Conservation (phyloP, 2,797 vertebrate species). For the Mormyrus hasselquistii region DNA sequence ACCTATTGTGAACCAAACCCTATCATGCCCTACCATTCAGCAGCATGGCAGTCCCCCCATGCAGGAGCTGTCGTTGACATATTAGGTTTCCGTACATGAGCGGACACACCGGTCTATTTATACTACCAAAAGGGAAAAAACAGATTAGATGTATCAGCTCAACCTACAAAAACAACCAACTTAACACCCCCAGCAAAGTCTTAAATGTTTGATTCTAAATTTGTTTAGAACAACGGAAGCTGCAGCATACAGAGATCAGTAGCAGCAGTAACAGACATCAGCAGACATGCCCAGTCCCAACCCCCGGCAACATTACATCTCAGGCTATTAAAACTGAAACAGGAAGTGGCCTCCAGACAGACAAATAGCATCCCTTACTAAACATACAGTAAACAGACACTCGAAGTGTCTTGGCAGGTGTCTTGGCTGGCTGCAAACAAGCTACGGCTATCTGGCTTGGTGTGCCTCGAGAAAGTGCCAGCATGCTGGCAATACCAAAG, state of each 20-base stretch:
- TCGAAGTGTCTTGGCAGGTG: background rate
- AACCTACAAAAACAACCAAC: conserved; percentile 20
- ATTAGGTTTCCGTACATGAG: conserved; percentile 22
- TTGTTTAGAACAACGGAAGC: background rate
- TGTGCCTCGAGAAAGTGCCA: background rate
- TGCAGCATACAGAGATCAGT: background rate
- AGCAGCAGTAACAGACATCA: background rate
- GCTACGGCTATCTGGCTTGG: background rate
- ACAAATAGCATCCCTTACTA: background rate
- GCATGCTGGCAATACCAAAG: background rate
- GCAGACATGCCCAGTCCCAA: background rate
- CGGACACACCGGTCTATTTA: conserved; percentile 9
- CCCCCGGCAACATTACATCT: background rate
- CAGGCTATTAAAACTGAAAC: background rate
- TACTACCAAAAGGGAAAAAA: conserved; percentile 16
- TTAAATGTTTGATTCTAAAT: background rate
- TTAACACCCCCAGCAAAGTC: background rate
- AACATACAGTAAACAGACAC: background rate
- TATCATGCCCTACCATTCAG: background rate
- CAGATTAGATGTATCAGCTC: conserved; percentile 27
- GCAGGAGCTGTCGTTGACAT: background rate
- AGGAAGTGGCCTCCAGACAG: background rate
- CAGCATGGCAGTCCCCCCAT: background rate
- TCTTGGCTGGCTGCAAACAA: background rate
- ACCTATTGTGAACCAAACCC: background rate